Base-by-base conservation (phyloP, 2,888 invertebrate species). In the Lasioglossum marginatum region DNA sequence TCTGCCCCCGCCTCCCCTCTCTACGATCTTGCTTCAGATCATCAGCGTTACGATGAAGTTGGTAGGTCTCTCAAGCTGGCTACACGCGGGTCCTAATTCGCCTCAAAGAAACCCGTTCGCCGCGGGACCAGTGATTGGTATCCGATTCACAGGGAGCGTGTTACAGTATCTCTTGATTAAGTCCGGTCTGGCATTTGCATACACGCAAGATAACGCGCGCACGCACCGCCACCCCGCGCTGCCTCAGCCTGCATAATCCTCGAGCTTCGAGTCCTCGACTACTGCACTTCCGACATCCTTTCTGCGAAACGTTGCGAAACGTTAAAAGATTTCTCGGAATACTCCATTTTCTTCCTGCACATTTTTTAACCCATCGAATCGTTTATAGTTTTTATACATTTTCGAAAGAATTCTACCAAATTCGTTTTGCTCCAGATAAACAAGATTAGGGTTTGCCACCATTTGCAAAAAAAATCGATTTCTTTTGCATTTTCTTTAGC, bases 161-260 rank as follows among this genome's bases (percentile, higher is more conserved):
- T 71, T 48, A 34, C 70, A 63, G 52, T 74, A 75, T 72, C 63
- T 77, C 79, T 40, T 79, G 79, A 87, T 87, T 87, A 87, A 81
- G n/a, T 70, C 66, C 14, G 31, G 63, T 16, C 4, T 57, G 19
- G 57, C 23, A 87, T 83, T 81, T 83, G 83, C 87, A 87, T 87
- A 79, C 76, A 73, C 45, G 83, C 71, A 73, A 76, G 76, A 83
- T 48, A 68, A 79, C 75, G 78, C 34, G 78, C 75, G 52, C 60
- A 75, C 31, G 74, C 66, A 43, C 12, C 27, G 3, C 60, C 57
- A n/a, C n/a, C n/a, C 10, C 3, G 23, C 23, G 12, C 4, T 27
- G 14, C 5, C 60, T 16, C 2, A 6, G 19, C 27, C 16, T 73
- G 75, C 63, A 68, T 70, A 71, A 77, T 81, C 76, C 23, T 43